phyloP scores from a whole-genome alignment of 2,113 vertebrate genomes.

The Trochalopteron elliotii region DNA sequence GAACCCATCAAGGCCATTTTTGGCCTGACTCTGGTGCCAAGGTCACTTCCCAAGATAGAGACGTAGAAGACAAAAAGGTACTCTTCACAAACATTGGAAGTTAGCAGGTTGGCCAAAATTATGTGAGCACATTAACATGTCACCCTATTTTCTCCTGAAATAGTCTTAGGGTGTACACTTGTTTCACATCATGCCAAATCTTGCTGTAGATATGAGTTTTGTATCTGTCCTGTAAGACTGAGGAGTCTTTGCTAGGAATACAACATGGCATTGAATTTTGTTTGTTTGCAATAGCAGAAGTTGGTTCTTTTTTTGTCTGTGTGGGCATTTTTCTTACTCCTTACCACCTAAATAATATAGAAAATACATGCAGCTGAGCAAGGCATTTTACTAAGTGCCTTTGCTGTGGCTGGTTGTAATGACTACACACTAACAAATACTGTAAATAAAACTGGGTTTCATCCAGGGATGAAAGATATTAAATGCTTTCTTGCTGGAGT shows the following conservation, averaged over 20 bases:
- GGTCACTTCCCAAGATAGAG: background rate
- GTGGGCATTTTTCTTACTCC: background rate
- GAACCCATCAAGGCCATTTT: background rate
- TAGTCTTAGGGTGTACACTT: background rate
- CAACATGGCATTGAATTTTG: background rate
- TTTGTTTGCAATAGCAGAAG: background rate
- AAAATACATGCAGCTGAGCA: background rate
- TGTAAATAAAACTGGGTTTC: constrained; percentile 6
- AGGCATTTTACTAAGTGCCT: background rate
- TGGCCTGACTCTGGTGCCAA: background rate
- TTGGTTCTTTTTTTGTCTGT: background rate
- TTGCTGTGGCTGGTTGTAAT: background rate
- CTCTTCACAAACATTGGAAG: background rate
- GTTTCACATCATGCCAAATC: background rate
- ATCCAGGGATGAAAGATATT: background rate
- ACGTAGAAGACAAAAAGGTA: background rate
- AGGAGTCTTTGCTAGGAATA: background rate
- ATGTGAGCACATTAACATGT: background rate
- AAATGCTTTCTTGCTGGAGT: constrained; percentile 32
- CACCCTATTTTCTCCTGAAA: background rate
- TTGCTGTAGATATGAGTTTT: background rate
- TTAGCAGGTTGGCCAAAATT: background rate
- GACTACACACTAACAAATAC: background rate
- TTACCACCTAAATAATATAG: background rate
- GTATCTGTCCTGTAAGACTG: background rate